A percentile compares a stretch with the other conserved stretches of the same genome.
Conservation (phyloP, 2,113 vertebrate genomes). For the Dasyprocta punctata region DNA sequence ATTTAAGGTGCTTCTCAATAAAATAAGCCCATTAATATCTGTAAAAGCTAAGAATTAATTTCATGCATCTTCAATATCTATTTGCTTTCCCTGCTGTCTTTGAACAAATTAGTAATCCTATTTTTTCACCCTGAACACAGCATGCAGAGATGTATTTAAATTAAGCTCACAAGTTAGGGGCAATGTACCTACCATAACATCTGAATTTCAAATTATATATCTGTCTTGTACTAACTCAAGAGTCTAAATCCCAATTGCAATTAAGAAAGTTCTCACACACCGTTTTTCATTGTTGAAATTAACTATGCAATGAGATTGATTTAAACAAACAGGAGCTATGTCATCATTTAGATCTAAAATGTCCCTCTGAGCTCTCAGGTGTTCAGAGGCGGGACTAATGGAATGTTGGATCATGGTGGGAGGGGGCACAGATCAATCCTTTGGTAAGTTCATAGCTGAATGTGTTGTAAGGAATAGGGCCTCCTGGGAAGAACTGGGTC, state of each 20-base stretch:
- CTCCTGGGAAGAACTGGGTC: background rate
- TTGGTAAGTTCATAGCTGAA: background rate
- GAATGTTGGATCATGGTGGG: background rate
- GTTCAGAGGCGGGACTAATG: background rate
- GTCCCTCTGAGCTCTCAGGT: background rate
- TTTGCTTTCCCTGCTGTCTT: background rate
- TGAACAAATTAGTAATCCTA: background rate
- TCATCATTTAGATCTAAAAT: background rate
- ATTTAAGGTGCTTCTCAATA: background rate
- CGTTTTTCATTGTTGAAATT: background rate
- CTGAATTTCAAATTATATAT: background rate
- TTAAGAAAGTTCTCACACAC: background rate
- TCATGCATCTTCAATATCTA: background rate
- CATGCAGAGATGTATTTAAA: background rate
- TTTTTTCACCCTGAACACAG: background rate
- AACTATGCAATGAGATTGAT: background rate
- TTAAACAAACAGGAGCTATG: background rate
- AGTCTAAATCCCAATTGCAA: constrained; percentile 18
- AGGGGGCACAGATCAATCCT: background rate
- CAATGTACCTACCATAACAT: background rate
- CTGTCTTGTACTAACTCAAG: background rate
- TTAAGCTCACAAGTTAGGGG: background rate
- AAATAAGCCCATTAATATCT: background rate
- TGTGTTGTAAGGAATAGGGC: background rate
- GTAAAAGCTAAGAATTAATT: constrained; percentile 22